Conservation (phyloP, 2,888 invertebrate species). For the Drosophila cracens region DNA sequence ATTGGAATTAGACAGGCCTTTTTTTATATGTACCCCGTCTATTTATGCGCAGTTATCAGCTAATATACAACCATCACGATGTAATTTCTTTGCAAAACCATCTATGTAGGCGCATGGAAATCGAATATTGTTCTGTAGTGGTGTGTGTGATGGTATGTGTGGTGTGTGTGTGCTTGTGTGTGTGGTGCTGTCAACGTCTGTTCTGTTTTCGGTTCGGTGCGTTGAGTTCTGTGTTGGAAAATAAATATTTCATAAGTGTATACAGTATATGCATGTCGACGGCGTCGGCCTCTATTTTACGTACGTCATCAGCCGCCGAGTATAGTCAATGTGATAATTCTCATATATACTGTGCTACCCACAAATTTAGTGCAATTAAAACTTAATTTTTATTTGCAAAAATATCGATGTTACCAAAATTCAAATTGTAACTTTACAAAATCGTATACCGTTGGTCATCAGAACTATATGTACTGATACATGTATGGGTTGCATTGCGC, state of each 20-base stretch:
- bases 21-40: not conserved
- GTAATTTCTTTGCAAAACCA: conserved; percentile 2
- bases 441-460: no score
- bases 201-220: conserved; percentile 10
- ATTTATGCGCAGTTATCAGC: not conserved
- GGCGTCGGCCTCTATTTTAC: conserved; percentile 48
- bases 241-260: conserved; percentile 48
- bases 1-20: not conserved
- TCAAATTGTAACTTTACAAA: not conserved
- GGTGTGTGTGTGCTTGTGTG: conserved; percentile 8
- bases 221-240: conserved; percentile 17
- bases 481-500: not conserved
- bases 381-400: not conserved
- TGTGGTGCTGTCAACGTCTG: conserved; percentile 17
- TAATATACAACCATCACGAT: not conserved
- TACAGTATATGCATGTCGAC: conserved; percentile 44
- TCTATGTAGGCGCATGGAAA: conserved; percentile 1
- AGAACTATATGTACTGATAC: not conserved
- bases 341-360: conserved; percentile 5
- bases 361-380: not conserved
- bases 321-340: conserved; percentile 40
- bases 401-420: not conserved
- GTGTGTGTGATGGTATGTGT: conserved; percentile 13
- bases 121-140: conserved; percentile 4
- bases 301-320: conserved; percentile 45